Percentiles rank a stretch among this genome's conserved stretches.
Conservation (phyloP, 2,888 invertebrate species). For the Oscheius sp. region DNA sequence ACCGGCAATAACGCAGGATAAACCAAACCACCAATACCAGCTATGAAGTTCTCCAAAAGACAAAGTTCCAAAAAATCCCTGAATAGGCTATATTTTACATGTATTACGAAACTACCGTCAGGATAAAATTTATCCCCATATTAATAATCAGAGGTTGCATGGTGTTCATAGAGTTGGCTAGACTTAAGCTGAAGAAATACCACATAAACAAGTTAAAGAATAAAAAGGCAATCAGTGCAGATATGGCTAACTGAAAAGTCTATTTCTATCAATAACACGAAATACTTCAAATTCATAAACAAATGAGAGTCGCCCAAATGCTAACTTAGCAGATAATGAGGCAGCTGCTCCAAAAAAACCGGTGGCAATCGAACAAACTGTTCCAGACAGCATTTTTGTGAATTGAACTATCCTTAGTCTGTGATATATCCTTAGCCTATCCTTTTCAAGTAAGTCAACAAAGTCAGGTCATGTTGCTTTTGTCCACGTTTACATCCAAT, state of each 20-base stretch:
- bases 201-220: conserved; percentile 28
- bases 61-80: conserved; percentile 21
- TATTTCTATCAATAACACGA: no score
- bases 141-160: conserved; percentile 28
- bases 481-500: background rate
- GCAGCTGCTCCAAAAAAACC: conserved; percentile 24
- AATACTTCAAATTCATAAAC: no score
- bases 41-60: conserved; percentile 8
- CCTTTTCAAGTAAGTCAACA: no score
- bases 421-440: background rate
- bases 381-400: background rate
- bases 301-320: conserved; percentile 7
- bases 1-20: conserved; percentile 11
- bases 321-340: conserved; percentile 11
- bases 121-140: conserved; percentile 24
- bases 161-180: conserved; percentile 4
- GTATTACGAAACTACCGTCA: conserved; percentile 2
- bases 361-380: conserved; percentile 7
- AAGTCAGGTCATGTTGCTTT: no score
- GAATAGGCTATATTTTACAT: background rate
- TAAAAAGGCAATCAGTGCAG: conserved; percentile 8
- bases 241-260: conserved; percentile 13
- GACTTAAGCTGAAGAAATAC: conserved; percentile 21
- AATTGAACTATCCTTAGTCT: background rate
- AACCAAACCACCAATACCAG: conserved; percentile 20